Base-by-base conservation (phyloP, 1,140 invertebrate genomes). In the Drosophila aff. region DNA sequence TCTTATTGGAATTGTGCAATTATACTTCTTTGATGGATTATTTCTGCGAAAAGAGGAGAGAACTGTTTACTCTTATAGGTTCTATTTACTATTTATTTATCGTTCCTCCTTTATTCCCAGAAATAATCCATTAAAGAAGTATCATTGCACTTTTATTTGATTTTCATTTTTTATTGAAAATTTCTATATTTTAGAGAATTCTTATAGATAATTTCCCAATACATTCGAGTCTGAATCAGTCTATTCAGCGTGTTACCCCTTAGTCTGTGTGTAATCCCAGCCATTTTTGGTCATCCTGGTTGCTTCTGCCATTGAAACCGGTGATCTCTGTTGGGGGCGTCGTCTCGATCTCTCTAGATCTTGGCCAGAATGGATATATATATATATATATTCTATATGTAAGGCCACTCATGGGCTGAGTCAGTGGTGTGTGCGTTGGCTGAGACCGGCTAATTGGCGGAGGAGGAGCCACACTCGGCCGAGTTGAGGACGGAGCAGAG, bases 381-480 rank as follows among this genome's bases (percentile, higher is more conserved):
- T n/a, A 16, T 55, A 21, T 11, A 16, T 55, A 40, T 38, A 68
- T 16, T 66, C 61, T 26, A 55, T 40, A 40, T 57, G 23, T 41
- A 71, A 46, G 64, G 64, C 49, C 15, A 53, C 15, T 53, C 53
- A 36, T 18, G 13, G 38, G 31, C 63, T 71, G 67, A 69, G 62
- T 67, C 67, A 69, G 38, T 69, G 16, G n/a, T 26, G 9, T 26
- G 59, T 59, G 72, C 52, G 72, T 76, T 76, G 69, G 69, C 67
- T 73, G 69, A 55, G 53, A 46, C 69, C 53, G 73, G 73, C 73
- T 76, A 76, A 76, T 76, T 76, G 73, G 43, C 40, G 64, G 68
- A 57, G 53, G 53, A 57, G 53, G 53, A 57, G 53, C 53, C 36
- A 21, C 21, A 18, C 13, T 38, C 3, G 26, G 4, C 31, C 11